Evolutionary conservation across 2,888 invertebrate genomes (phyloP), one percentile per base, ranked within the genome.

Genomic region (Beris chalybata): DNA sequence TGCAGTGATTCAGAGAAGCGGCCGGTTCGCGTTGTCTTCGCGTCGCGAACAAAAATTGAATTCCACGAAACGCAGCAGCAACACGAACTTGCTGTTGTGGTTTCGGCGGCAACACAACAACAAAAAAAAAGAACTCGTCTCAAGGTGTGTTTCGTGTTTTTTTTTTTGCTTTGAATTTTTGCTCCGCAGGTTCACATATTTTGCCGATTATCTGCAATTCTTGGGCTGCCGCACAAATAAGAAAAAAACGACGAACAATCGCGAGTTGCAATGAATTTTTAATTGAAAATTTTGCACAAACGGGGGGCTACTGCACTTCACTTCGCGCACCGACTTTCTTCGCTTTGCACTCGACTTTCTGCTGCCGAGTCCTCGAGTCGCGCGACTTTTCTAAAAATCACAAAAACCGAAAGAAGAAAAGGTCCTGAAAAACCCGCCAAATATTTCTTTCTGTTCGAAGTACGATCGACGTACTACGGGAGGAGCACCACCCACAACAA

Each of bases 141-240:
- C 32, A 38, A 56, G 55, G 55, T 56, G 55, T 15, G 55, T 56
- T 43, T 7, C 43, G 55, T 13, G 13, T 15, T 43, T 56, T 38
- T 12, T 30, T 11, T 56, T 22, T 38, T 22, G 43, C 38, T 32
- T 30, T 32, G 11, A 54, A 54, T 54, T 32, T 13, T 22, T 54
- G 32, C 13, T 31, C 32, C 22, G 6, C n/a, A 54, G 30, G 11
- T 4, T 32, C 31, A 22, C 38, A 12, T 29, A 12, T 47, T 22
- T 5, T 15, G 47, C 47, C 9, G 50, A 50, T n/a, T n/a, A n/a
- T n/a, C n/a, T n/a, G n/a, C n/a, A n/a, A 13, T 2, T 29, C 15
- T 22, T 50, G 4, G 4, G 9, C 15, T 4, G 50, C 6, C 29
- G 50, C 4, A 1, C 15, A 22, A 29, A 50, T 30, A 29, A 30